phyloP scores from a whole-genome alignment of 1,140 invertebrate species.

The Pseudachorutes palmiensis region DNA sequence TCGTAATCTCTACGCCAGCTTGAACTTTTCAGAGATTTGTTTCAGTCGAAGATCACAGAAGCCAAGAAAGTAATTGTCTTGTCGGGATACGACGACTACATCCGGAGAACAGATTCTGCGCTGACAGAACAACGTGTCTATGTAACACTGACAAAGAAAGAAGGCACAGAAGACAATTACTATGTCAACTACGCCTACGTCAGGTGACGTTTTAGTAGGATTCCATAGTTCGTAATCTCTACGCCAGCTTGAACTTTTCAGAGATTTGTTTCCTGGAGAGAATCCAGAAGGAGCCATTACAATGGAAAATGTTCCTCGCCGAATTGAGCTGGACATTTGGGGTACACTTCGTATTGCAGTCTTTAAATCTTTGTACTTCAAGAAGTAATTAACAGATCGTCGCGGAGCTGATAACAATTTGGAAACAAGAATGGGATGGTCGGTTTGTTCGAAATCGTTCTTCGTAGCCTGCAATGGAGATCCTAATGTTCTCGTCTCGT shows the following conservation, averaged over 20 bases:
- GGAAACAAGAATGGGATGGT: not conserved
- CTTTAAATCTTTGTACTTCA: no score
- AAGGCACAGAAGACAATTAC: not conserved
- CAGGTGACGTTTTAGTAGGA: no score
- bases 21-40: no score
- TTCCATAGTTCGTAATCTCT: no score
- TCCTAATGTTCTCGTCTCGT: no score
- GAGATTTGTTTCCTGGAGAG: not conserved
- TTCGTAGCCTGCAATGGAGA: not conserved
- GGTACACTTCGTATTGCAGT: no score
- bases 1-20: no score
- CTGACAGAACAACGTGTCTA: not conserved
- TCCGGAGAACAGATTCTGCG: not conserved
- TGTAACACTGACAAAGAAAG: not conserved
- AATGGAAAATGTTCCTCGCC: not conserved
- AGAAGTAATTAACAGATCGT: no score
- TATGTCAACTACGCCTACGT: conserved; percentile 7
- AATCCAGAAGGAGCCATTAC: not conserved
- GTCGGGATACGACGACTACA: not conserved
- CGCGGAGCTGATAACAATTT: conserved; percentile 9
- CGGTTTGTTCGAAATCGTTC: not conserved
- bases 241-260: no score
- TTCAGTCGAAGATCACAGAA: no score
- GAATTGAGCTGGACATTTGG: not conserved
- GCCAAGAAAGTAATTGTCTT: not conserved